Conservation (phyloP, 2,888 invertebrate genomes). For the Andrena fulva region DNA sequence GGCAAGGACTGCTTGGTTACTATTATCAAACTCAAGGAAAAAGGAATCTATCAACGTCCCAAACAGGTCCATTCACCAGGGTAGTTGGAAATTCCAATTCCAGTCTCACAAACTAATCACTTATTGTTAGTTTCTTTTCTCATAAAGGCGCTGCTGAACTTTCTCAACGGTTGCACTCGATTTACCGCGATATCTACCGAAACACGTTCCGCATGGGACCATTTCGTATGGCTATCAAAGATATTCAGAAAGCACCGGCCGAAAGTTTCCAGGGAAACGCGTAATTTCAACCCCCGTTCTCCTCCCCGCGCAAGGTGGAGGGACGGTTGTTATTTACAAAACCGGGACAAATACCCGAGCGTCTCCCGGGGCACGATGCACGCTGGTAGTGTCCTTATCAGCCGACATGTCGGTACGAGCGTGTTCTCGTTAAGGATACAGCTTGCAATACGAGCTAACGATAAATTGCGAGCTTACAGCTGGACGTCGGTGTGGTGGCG, state of each 20-base stretch:
- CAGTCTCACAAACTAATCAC: too few species aligned
- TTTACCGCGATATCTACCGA: too few species aligned
- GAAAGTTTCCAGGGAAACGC: neutral
- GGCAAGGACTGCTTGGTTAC: too few species aligned
- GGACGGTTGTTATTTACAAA: conserved; percentile 33
- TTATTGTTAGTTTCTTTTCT: too few species aligned
- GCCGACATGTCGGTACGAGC: conserved; percentile 46
- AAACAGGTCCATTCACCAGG: too few species aligned
- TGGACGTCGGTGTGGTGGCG: conserved; percentile 70
- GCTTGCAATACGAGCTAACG: conserved; percentile 54
- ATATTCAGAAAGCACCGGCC: neutral
- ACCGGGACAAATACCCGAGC: conserved; percentile 18
- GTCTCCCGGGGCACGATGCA: neutral
- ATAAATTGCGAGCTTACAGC: conserved; percentile 73
- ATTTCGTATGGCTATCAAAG: too few species aligned
- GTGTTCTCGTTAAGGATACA: conserved; percentile 62
- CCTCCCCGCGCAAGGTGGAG: neutral
- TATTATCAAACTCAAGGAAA: too few species aligned
- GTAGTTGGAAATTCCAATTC: too few species aligned
- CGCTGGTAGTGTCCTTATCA: conserved; percentile 43
- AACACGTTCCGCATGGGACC: too few species aligned
- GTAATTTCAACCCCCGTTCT: neutral
- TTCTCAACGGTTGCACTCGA: too few species aligned
- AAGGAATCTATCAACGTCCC: too few species aligned
- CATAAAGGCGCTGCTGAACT: too few species aligned